Evolutionary conservation across 2,113 vertebrate species (phyloP).

Genomic region (Phoenicopterus ruber): DNA sequence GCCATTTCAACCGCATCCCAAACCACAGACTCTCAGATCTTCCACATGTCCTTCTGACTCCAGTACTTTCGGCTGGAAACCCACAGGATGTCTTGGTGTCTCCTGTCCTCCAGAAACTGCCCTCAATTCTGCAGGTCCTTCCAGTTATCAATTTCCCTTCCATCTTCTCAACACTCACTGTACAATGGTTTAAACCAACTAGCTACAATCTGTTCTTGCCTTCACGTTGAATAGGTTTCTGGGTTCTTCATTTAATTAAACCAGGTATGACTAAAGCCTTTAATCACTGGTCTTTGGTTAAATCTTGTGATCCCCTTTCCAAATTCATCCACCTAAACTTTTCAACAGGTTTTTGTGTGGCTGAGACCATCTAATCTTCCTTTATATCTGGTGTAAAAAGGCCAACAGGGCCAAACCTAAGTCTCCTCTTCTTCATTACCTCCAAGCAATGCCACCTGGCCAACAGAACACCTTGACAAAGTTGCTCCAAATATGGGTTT

Average conservation of each 20-base stretch:
- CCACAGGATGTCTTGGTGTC: background rate
- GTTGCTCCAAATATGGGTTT: fast-evolving
- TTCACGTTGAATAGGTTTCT: background rate
- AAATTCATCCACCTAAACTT: background rate
- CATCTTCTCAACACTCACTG: background rate
- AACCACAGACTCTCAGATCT: background rate
- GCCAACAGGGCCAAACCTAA: background rate
- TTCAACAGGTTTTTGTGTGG: background rate
- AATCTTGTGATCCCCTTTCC: background rate
- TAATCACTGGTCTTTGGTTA: background rate
- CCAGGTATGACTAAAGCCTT: background rate
- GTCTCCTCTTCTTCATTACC: background rate
- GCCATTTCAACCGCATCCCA: background rate
- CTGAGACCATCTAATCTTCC: background rate
- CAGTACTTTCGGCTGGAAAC: background rate
- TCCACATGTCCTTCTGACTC: background rate
- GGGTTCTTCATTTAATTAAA: background rate
- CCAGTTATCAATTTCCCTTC: background rate
- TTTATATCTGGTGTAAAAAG: background rate
- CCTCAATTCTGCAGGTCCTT: background rate
- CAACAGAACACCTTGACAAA: background rate
- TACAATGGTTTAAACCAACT: background rate
- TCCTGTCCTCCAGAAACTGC: background rate
- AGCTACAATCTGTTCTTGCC: background rate
- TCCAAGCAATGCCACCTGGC: background rate